Base-by-base conservation (phyloP, 2,113 vertebrate species). In the Merops nubicus region DNA sequence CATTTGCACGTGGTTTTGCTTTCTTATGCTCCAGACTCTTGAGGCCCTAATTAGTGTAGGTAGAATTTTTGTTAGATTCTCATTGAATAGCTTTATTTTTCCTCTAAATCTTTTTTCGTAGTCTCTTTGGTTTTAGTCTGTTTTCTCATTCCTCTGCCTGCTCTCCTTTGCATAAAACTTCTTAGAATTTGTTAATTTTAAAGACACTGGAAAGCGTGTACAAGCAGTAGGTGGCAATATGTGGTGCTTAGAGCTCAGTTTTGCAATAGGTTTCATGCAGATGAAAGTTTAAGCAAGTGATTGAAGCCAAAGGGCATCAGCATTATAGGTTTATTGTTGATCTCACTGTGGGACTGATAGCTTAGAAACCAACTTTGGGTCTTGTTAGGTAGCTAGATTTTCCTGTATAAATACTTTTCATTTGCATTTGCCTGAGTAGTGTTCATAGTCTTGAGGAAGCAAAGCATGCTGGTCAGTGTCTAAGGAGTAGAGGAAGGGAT, bases 371-470 rank as follows among this genome's bases (percentile, higher is more conserved):
- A 94, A 40, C 45, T 88, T 57, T 31, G 23, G 18, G 25, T 95
- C 81, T 86, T 86, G 82, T 92, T 90, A 69, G 67, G 79, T 69
- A 42, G 48, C 75, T 93, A 47, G 33, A 70, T 92, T 96, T 96
- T 88, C 47, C 63, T 87, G 47, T 65, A 8, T 43, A 84, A 56
- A 59, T 95, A 45, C 10, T 84, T 48, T 47, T 47, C 11, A 29
- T 80, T 92, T 88, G 34, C 29, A 51, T 93, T 91, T 87, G 34
- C 29, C 15, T 84, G 19, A 15, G 48, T 67, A 38, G 15, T 74
- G 10, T 47, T 79, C 72, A 36, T 60, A 48, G 33, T 68, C 19
- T 56, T 56, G 38, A 72, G 80, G 53, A 45, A 89, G 34, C 21
- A 74, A 16, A 62, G 36, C 20, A 15, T 70, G 12, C 26, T 87